phyloP scores from a whole-genome alignment of 1,140 invertebrate species.

The Lordiphosa clarofinis region DNA sequence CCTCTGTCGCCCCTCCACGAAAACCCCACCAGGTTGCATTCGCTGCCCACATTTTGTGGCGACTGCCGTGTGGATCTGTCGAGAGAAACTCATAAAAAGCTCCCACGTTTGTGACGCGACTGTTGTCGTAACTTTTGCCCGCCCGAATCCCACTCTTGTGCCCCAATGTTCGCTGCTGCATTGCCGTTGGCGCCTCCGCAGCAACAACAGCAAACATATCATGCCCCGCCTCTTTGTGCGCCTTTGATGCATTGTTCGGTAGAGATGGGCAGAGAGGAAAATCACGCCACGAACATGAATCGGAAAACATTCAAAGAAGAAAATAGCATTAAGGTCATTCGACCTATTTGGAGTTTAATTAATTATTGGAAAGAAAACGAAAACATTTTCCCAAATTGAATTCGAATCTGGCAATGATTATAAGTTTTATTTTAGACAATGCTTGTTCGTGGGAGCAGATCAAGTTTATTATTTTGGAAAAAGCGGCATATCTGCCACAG shows the following conservation, averaged over 20 bases:
- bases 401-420: too few relatives aligned
- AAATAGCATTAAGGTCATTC: too few relatives aligned
- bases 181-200: slow-evolving; percentile 33
- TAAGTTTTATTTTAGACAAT: too few relatives aligned
- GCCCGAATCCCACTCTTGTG: slow-evolving; percentile 1
- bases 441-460: too few relatives aligned
- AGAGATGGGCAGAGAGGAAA: slow-evolving; percentile 8
- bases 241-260: slow-evolving; percentile 7
- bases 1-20: not conserved
- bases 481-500: too few relatives aligned
- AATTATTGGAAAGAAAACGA: too few relatives aligned
- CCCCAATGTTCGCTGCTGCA: slow-evolving; percentile 17
- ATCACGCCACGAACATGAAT: not conserved
- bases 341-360: too few relatives aligned
- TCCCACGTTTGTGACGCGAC: slow-evolving; percentile 61
- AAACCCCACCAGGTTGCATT: slow-evolving; percentile 5
- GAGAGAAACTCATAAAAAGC: slow-evolving; percentile 64
- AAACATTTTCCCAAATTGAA: too few relatives aligned
- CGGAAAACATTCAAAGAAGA: too few relatives aligned
- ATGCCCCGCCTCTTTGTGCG: not conserved
- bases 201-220: slow-evolving; percentile 9
- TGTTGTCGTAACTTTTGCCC: slow-evolving; percentile 56
- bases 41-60: slow-evolving; percentile 53
- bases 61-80: slow-evolving; percentile 33
- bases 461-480: too few relatives aligned